phyloP scores from a whole-genome alignment of 2,113 vertebrate genomes.

The Ptilonorhynchus violaceus region DNA sequence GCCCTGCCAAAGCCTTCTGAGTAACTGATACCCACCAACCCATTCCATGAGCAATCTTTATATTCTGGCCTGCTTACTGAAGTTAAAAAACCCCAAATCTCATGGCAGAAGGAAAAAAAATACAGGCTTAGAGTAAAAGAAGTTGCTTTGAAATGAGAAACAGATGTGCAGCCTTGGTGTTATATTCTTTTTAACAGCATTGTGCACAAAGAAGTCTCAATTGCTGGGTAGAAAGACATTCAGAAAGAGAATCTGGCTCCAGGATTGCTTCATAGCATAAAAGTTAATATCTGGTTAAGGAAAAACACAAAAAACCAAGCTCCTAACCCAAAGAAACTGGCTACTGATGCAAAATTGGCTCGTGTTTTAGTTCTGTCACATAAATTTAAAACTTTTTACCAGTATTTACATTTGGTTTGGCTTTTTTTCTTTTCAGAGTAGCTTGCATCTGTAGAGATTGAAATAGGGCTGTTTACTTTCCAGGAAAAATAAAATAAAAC shows the following conservation, averaged over 20 bases:
- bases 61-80: neutral
- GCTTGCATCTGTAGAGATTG: neutral
- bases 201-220: neutral
- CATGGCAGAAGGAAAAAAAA: neutral
- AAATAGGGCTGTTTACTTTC: neutral
- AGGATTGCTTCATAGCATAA: neutral
- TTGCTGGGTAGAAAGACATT: neutral
- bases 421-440: neutral
- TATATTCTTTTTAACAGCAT: neutral
- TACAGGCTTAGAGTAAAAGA: neutral
- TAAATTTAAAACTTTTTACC: neutral
- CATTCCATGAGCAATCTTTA: neutral
- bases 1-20: neutral
- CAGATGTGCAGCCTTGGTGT: constrained; percentile 31
- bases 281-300: neutral
- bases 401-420: neutral
- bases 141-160: constrained; percentile 13
- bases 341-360: neutral
- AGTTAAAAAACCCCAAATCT: neutral
- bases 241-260: neutral
- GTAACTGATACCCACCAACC: neutral
- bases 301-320: neutral
- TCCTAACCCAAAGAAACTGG: neutral
- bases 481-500: neutral
- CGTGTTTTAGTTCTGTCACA: neutral